Evolutionary conservation across 2,113 vertebrate species (phyloP), one percentile per base, ranked within the genome.

Genomic region (Rhinopomastus cyanomelas): DNA sequence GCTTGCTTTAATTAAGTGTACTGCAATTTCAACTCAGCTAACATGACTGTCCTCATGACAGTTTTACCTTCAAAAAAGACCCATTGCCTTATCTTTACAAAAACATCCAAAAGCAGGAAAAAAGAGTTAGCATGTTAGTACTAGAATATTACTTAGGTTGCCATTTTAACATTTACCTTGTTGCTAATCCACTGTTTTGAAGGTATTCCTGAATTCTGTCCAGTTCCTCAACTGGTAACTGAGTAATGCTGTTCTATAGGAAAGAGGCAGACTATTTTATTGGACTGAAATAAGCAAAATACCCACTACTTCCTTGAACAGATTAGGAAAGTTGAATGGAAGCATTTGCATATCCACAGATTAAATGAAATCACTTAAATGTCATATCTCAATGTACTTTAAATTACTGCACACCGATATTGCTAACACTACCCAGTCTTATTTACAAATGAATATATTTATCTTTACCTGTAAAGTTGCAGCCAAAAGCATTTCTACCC

Each of bases 401-500:
- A 44, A 51, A 42, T 15, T 18, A 15, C 2, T 32, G 65, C 18
- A 46, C 36, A 9, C 12, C 8, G 8, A 25, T 7, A 21, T 9
- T 37, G 51, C 61, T 17, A 19, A 18, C 26, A 37, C 4, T 12
- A 13, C 30, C 59, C 42, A 6, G 4, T 19, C 39, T 62, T 88
- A 30, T 7, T 5, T 32, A 18, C 23, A 67, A 32, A 55, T 4
- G 13, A 46, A 3, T 0, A 12, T 11, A 13, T 21, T 8, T 9
- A 3, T 56, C 3, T 18, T 79, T 96, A 99, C 99, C 98, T 99
- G 98, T 55, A 98, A 95, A 0, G 98, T 99, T 61, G 99, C 99
- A 29, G 99, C 99, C 90, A 99, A 97, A 88, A 99, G 98, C 99
- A 99, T 99, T 79, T 99, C 99, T 12, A 99, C 98, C 13, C 99